Conservation (phyloP, 2,888 invertebrate species). For the Agonopterix arenella region DNA sequence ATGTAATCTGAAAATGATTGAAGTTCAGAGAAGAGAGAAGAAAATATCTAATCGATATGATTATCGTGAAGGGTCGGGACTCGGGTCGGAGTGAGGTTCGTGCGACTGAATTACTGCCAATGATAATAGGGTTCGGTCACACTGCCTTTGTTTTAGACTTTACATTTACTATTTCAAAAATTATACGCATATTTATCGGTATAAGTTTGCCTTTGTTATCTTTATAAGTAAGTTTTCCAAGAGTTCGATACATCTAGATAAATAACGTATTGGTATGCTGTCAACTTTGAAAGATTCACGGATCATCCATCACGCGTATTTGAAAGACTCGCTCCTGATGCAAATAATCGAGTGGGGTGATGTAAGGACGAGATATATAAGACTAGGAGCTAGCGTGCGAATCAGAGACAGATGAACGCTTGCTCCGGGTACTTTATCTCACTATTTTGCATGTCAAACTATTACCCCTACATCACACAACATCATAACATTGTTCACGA, state of each 20-base stretch:
- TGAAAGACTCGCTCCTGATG: slow-evolving; percentile 10
- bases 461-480: slow-evolving; percentile 45
- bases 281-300: too few relatives aligned
- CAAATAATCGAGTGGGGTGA: slow-evolving; percentile 12
- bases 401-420: slow-evolving; percentile 43
- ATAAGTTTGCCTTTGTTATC: too few relatives aligned
- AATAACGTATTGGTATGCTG: too few relatives aligned
- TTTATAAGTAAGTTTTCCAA: too few relatives aligned
- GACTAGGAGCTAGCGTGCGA: slow-evolving; percentile 12
- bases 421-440: slow-evolving; percentile 31
- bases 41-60: slow-evolving; percentile 53
- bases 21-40: slow-evolving; percentile 29
- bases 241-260: too few relatives aligned
- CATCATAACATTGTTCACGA: slow-evolving; percentile 44
- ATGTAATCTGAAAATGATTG: slow-evolving; percentile 23
- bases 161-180: neutral
- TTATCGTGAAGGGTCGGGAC: slow-evolving; percentile 30
- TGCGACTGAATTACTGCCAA: slow-evolving; percentile 39
- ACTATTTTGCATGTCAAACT: slow-evolving; percentile 65
- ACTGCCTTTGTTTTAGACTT: neutral
- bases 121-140: slow-evolving; percentile 27
- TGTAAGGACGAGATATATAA: too few relatives aligned
- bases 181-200: too few relatives aligned
- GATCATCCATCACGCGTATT: too few relatives aligned
- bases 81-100: slow-evolving; percentile 5